Evolutionary conservation across 1,140 invertebrate genomes (phyloP).

Genomic region (Drosophila sechellia): DNA sequence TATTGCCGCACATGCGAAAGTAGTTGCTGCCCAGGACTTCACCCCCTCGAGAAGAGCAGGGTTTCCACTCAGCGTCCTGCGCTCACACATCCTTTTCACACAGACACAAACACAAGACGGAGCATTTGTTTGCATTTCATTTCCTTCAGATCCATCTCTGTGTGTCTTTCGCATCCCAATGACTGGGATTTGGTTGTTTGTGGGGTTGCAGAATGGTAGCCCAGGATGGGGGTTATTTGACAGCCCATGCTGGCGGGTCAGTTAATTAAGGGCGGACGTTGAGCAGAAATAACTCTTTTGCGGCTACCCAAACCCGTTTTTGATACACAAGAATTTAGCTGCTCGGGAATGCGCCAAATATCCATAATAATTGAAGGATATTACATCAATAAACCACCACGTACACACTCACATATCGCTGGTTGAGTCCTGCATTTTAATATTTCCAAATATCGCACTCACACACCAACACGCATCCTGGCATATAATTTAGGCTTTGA

Average conservation of each 20-base stretch:
- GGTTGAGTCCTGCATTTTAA: slow-evolving; percentile 71
- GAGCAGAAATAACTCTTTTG: slow-evolving; percentile 37
- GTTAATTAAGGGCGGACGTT: slow-evolving; percentile 71
- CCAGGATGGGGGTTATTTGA: slow-evolving; percentile 26
- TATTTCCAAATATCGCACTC: slow-evolving; percentile 69
- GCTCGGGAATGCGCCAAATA: slow-evolving; percentile 78
- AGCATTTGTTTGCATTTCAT: slow-evolving; percentile 83
- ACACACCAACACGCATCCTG: slow-evolving; percentile 20
- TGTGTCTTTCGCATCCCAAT: slow-evolving; percentile 43
- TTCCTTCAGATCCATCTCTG: slow-evolving; percentile 66
- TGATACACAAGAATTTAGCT: slow-evolving; percentile 45
- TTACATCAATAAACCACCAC: slow-evolving; percentile 79
- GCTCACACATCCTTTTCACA: slow-evolving; percentile 66
- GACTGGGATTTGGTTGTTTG: slow-evolving; percentile 30
- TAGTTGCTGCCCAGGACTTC: slow-evolving; percentile 69
- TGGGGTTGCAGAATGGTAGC: background rate
- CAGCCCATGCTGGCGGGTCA: slow-evolving; percentile 61
- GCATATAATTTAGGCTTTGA: slow-evolving; percentile 83
- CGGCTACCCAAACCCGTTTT: slow-evolving; percentile 25
- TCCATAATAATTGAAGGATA: slow-evolving; percentile 84
- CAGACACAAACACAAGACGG: slow-evolving; percentile 27
- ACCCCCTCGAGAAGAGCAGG: slow-evolving; percentile 26
- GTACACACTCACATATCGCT: slow-evolving; percentile 3
- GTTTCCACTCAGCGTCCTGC: slow-evolving; percentile 58
- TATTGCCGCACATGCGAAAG: slow-evolving; percentile 84